A percentile compares a stretch with the other conserved stretches of the same genome.
These are phyloP conservation scores for Rhagologus leucostigma DNA, from an alignment of 2,113 vertebrate genomes.

Conservation along the genomic window DNA sequence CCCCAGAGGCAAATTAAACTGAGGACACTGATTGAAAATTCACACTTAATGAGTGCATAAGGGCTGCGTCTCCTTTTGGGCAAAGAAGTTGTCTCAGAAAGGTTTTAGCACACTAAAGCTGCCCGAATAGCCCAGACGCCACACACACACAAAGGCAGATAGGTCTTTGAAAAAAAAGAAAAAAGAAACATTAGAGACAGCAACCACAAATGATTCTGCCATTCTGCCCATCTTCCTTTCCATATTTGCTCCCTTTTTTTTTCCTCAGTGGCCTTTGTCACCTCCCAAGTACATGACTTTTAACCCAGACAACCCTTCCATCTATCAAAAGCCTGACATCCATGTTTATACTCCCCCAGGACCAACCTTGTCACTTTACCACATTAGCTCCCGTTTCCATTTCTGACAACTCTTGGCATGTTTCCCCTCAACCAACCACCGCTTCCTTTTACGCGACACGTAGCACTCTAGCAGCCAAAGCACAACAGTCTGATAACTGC, in stretches of 20 bases:
- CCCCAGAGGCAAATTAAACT: neutral
- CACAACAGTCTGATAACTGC: neutral
- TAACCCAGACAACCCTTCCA: neutral
- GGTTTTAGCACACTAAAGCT: neutral
- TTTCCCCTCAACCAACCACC: neutral
- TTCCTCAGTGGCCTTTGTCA: neutral
- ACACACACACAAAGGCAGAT: neutral
- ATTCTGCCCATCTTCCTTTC: neutral
- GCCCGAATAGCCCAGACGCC: neutral
- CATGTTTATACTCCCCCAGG: neutral
- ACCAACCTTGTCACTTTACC: neutral
- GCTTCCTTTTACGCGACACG: neutral
- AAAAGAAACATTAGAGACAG: neutral
- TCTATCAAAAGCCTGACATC: neutral
- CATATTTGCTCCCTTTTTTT: neutral
- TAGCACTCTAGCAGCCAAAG: neutral
- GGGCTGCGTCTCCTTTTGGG: neutral
- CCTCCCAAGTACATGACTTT: neutral
- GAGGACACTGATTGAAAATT: neutral
- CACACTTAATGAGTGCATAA: neutral
- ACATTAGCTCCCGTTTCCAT: neutral
- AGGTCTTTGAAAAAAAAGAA: neutral
- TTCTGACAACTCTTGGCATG: neutral
- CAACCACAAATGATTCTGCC: neutral
- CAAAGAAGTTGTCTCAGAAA: neutral